Evolutionary conservation across 2,113 vertebrate species (phyloP).

Genomic region (Merops nubicus): DNA sequence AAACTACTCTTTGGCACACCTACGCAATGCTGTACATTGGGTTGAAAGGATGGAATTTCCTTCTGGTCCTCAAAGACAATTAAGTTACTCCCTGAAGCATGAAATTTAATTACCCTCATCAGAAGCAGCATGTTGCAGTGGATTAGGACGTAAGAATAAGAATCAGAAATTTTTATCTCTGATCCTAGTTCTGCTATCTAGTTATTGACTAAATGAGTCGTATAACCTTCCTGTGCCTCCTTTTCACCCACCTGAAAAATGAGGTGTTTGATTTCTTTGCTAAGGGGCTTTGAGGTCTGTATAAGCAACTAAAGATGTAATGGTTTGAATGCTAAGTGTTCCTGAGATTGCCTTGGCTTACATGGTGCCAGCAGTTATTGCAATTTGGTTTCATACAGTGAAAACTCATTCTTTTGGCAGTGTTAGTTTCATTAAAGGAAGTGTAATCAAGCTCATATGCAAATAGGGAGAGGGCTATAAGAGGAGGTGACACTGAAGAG

Average conservation of each 20-base stretch:
- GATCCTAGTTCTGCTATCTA: neutral
- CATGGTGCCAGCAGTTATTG: neutral
- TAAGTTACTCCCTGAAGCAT: conserved; percentile 32
- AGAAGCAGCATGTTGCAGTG: neutral
- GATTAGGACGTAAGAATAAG: neutral
- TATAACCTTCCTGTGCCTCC: neutral
- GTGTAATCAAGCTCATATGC: neutral
- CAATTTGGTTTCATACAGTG: neutral
- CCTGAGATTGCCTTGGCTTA: neutral
- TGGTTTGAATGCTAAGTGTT: neutral
- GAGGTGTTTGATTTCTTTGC: neutral
- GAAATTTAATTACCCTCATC: conserved; percentile 57
- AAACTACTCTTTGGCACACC: neutral
- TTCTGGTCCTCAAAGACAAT: conserved; percentile 49
- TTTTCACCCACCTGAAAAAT: neutral
- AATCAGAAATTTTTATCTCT: neutral
- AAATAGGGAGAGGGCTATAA: neutral
- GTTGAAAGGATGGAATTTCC: conserved; percentile 5
- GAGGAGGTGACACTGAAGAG: neutral
- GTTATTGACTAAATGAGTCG: neutral
- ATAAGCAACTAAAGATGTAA: neutral
- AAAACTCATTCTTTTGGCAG: neutral
- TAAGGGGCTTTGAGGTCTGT: neutral
- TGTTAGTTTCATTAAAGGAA: neutral
- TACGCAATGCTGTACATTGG: neutral